phyloP scores from a whole-genome alignment of 2,888 invertebrate genomes.

The Muschampia plurimacula region DNA sequence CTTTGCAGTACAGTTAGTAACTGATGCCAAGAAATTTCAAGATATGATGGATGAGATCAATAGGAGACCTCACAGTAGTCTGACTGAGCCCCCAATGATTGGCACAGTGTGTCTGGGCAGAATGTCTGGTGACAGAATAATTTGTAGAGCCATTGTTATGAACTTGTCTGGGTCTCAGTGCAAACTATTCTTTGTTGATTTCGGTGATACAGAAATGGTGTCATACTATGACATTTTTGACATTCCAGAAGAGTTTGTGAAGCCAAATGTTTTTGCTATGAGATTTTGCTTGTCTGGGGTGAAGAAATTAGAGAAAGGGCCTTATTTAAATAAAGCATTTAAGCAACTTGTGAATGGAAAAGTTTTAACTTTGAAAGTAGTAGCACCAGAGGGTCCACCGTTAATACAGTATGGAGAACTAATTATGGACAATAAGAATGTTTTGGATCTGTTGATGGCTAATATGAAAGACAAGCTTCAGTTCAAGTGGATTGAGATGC shows the following conservation, averaged over 20 bases:
- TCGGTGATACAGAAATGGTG: slow-evolving; percentile 91
- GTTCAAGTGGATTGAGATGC: slow-evolving; percentile 71
- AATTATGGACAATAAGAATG: slow-evolving; percentile 85
- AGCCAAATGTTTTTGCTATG: slow-evolving; percentile 90
- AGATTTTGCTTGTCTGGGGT: slow-evolving; percentile 90
- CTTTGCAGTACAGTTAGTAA: slow-evolving; percentile 90
- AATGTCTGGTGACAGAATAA: slow-evolving; percentile 88
- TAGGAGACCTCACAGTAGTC: slow-evolving; percentile 84
- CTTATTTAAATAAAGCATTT: slow-evolving; percentile 89
- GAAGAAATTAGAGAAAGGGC: slow-evolving; percentile 86
- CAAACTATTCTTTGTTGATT: slow-evolving; percentile 93
- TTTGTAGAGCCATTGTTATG: slow-evolving; percentile 92
- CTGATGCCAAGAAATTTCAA: slow-evolving; percentile 85
- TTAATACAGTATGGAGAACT: slow-evolving; percentile 91
- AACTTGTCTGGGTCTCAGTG: slow-evolving; percentile 89
- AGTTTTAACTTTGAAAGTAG: slow-evolving; percentile 87
- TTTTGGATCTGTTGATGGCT: slow-evolving; percentile 84
- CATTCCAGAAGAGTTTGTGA: slow-evolving; percentile 90
- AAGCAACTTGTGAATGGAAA: slow-evolving; percentile 88
- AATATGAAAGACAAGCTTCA: slow-evolving; percentile 74
- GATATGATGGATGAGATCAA: slow-evolving; percentile 91
- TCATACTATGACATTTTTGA: slow-evolving; percentile 90
- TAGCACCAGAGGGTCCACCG: slow-evolving; percentile 89
- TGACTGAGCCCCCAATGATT: slow-evolving; percentile 89
- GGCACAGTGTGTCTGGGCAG: slow-evolving; percentile 92